Conservation (phyloP, 2,113 vertebrate species). For the Condylura cristata region DNA sequence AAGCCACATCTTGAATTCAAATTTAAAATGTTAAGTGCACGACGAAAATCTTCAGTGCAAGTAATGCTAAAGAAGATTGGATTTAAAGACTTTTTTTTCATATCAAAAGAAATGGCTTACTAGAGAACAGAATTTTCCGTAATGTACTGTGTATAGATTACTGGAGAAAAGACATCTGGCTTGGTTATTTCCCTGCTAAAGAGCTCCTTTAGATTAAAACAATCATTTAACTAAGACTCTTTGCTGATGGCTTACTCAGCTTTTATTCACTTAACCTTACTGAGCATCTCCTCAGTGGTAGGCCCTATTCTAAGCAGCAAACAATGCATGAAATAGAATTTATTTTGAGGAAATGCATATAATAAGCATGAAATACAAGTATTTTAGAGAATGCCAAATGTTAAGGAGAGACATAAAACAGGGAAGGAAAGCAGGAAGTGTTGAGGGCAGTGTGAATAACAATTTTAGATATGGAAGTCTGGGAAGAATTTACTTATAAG, state of each 20-base stretch:
- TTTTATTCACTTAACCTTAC: slow-evolving; percentile 8
- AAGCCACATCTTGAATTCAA: slow-evolving; percentile 59
- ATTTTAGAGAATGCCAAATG: slow-evolving; percentile 18
- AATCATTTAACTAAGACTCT: slow-evolving; percentile 40
- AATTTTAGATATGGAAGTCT: slow-evolving; percentile 15
- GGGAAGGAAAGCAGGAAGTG: neutral
- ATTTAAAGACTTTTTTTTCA: slow-evolving; percentile 19
- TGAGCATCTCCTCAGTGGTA: neutral
- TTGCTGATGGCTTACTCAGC: slow-evolving; percentile 31
- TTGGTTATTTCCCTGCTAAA: neutral
- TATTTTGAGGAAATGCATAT: neutral
- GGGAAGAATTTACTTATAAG: neutral
- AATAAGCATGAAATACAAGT: slow-evolving; percentile 24
- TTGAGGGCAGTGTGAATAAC: neutral
- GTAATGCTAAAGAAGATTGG: neutral
- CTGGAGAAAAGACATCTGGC: neutral
- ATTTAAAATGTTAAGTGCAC: slow-evolving; percentile 53
- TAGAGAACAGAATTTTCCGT: neutral
- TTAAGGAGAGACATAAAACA: slow-evolving; percentile 16
- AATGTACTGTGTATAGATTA: neutral
- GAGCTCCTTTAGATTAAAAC: slow-evolving; percentile 30
- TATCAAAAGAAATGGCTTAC: slow-evolving; percentile 5
- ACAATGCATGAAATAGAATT: slow-evolving; percentile 42
- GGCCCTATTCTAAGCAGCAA: slow-evolving; percentile 5
- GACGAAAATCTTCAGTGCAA: slow-evolving; percentile 1